These are phyloP conservation scores for Heterotis niloticus DNA, from an alignment of 2,113 vertebrate genomes.

Conservation along the genomic window DNA sequence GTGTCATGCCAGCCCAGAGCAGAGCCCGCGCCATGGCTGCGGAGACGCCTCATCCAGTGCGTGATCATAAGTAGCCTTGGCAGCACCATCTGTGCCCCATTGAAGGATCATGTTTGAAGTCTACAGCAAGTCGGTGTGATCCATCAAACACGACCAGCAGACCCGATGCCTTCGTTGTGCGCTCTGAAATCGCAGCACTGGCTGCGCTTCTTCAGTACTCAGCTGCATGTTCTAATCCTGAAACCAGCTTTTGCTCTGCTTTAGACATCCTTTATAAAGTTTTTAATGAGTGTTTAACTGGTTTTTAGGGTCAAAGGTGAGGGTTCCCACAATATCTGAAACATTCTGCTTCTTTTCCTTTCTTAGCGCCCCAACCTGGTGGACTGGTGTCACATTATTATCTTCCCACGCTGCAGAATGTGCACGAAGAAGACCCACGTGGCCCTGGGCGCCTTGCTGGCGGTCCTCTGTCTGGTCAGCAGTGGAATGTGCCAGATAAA, in stretches of 20 bases:
- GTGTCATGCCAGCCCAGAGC: conserved; percentile 35
- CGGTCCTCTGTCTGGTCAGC: conserved; percentile 56
- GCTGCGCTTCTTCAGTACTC: no score
- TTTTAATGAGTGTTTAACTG: neutral
- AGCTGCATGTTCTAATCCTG: no score
- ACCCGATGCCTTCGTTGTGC: neutral
- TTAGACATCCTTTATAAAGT: neutral
- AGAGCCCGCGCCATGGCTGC: conserved; percentile 27
- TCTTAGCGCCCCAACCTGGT: conserved; percentile 32
- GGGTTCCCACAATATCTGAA: neutral
- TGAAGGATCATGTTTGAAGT: conserved; percentile 56
- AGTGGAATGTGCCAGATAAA: conserved; percentile 63
- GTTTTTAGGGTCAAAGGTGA: neutral
- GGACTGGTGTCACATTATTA: conserved; percentile 39
- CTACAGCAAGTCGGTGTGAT: conserved; percentile 44
- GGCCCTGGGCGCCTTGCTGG: conserved; percentile 49
- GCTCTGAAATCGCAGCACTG: no score
- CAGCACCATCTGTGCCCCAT: conserved; percentile 57
- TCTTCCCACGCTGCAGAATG: conserved; percentile 44
- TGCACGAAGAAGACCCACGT: conserved; percentile 52
- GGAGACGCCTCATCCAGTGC: conserved; percentile 37
- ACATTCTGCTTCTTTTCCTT: conserved; percentile 24
- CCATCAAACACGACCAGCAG: conserved; percentile 29
- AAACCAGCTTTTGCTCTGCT: neutral
- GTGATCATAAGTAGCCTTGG: conserved; percentile 49